These are phyloP conservation scores for Dromiciops gliroides DNA, from an alignment of 2,113 vertebrate species.

Conservation along the genomic window DNA sequence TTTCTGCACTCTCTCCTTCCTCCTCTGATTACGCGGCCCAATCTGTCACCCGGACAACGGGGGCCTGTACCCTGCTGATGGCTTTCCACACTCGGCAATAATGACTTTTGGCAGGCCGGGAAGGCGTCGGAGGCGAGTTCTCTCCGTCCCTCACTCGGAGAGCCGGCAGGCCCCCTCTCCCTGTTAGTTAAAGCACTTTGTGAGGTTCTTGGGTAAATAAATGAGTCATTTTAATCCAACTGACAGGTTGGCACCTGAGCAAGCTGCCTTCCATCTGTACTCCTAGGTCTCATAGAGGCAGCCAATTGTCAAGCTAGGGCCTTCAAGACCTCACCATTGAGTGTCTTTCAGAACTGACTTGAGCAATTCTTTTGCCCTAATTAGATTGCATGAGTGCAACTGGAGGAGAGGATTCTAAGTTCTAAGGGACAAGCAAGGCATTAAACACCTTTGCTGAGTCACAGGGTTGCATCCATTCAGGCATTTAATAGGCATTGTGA, in stretches of 20 bases:
- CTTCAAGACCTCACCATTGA: conserved; percentile 81
- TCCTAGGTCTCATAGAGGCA: conserved; percentile 86
- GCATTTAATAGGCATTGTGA: not conserved
- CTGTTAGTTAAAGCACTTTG: conserved; percentile 96
- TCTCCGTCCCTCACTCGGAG: conserved; percentile 83
- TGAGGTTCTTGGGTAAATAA: conserved; percentile 99
- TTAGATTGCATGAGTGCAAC: conserved; percentile 72
- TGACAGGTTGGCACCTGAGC: conserved; percentile 99
- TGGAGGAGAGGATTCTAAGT: not conserved
- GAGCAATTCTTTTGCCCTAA: conserved; percentile 80
- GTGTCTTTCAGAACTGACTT: conserved; percentile 86
- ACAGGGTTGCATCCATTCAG: conserved; percentile 49
- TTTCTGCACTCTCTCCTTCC: conserved; percentile 91
- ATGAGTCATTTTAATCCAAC: conserved; percentile 99
- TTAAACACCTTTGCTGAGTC: not conserved
- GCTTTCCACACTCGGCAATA: conserved; percentile 97
- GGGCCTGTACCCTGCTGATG: conserved; percentile 95
- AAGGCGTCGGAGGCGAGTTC: conserved; percentile 83
- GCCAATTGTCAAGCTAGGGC: conserved; percentile 84
- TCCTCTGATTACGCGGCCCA: conserved; percentile 95
- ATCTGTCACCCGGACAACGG: conserved; percentile 97
- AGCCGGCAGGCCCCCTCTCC: conserved; percentile 85
- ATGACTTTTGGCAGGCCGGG: conserved; percentile 98
- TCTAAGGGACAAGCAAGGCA: conserved; percentile 46
- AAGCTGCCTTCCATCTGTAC: conserved; percentile 99